Percentiles rank a stretch among this genome's conserved stretches.
Evolutionary conservation across 1,140 invertebrate species (phyloP).

Genomic region (Dreissena polymorpha): DNA sequence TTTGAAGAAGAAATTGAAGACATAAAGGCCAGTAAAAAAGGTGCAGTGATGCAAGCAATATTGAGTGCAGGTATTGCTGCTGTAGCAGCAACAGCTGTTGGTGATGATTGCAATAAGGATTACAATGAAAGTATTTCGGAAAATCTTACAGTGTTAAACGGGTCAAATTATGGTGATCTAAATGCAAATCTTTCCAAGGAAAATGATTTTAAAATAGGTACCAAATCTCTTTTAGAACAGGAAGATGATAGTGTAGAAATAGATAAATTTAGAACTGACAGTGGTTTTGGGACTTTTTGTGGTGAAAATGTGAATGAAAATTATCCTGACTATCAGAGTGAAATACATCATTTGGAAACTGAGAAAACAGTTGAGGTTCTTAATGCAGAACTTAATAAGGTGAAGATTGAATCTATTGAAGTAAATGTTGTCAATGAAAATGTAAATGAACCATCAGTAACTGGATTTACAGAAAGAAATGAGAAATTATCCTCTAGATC

Average conservation of each 20-base stretch:
- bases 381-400: conserved; percentile 48
- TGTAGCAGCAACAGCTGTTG: conserved; percentile 30
- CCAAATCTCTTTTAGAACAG: neutral
- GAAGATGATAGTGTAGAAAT: conserved; percentile 11
- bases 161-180: neutral
- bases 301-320: neutral
- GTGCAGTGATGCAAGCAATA: conserved; percentile 31
- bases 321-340: too few species aligned
- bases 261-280: conserved; percentile 5
- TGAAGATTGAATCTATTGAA: conserved; percentile 7
- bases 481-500: neutral
- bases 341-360: conserved; percentile 1
- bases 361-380: conserved; percentile 34
- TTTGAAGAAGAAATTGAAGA: conserved; percentile 43
- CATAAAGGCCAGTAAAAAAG: conserved; percentile 17
- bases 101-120: conserved; percentile 2
- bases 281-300: conserved; percentile 31
- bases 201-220: neutral
- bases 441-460: conserved; percentile 1
- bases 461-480: neutral
- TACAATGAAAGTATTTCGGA: neutral
- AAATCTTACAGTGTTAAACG: neutral
- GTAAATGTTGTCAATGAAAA: conserved; percentile 35
- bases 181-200: too few species aligned
- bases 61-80: conserved; percentile 45